Conservation (phyloP, 2,888 invertebrate genomes). For the Trypoxylon attenuatum region DNA sequence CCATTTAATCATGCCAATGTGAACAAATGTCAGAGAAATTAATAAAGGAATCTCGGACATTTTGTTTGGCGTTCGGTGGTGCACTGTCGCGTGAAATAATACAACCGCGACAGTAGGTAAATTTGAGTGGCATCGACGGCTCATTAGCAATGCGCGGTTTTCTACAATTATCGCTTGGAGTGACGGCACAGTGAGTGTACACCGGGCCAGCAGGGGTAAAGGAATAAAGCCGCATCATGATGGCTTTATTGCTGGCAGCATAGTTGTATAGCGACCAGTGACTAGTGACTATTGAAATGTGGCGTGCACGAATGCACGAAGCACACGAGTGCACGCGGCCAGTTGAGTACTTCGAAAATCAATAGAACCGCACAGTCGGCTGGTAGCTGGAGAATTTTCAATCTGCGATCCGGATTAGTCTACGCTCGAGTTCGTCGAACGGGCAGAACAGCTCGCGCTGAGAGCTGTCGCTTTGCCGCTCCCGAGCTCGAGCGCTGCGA, state of each 20-base stretch:
- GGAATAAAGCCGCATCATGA: no score
- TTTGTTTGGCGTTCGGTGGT: constrained; percentile 1
- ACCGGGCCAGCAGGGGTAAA: no score
- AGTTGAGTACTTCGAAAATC: neutral
- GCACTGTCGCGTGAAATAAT: no score
- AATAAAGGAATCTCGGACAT: no score
- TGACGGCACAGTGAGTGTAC: no score
- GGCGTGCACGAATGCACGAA: no score
- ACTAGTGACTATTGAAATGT: no score
- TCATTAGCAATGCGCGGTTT: neutral
- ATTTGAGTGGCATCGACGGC: neutral
- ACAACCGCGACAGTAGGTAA: neutral
- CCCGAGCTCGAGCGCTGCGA: constrained; percentile 45
- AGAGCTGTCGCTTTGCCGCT: constrained; percentile 34
- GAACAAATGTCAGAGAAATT: no score
- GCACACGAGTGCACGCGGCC: neutral
- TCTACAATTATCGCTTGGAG: neutral
- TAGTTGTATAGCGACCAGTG: no score
- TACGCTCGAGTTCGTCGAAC: constrained; percentile 32
- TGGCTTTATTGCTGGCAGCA: no score
- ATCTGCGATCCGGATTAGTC: constrained; percentile 33
- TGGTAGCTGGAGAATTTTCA: constrained; percentile 28
- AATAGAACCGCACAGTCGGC: neutral
- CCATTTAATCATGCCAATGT: no score
- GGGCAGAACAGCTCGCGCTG: constrained; percentile 19